Conservation (phyloP, 2,888 invertebrate species). For the Eristalis tenax region DNA sequence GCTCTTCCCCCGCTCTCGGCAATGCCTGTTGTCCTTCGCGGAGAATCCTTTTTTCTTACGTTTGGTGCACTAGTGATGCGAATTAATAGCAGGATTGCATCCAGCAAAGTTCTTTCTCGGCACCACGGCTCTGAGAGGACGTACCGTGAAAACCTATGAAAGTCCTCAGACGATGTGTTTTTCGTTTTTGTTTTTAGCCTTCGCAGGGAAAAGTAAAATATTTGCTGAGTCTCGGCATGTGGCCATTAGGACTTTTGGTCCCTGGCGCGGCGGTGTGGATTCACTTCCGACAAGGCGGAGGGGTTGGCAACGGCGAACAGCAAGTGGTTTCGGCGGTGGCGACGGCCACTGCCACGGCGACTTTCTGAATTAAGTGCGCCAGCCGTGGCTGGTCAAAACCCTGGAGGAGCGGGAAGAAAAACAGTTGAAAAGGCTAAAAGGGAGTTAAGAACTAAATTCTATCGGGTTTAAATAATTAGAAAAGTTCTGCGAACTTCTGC, state of each 20-base stretch:
- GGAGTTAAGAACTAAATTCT: constrained; percentile 70
- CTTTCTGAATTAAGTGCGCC: constrained; percentile 69
- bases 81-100: constrained; percentile 70
- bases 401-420: constrained; percentile 13
- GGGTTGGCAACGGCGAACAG: neutral
- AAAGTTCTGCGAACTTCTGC: constrained; percentile 69
- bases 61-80: constrained; percentile 54
- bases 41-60: constrained; percentile 12
- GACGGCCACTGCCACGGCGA: constrained; percentile 59
- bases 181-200: constrained; percentile 6
- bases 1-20: neutral
- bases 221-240: constrained; percentile 70
- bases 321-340: constrained; percentile 36
- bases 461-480: constrained; percentile 72
- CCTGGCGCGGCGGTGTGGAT: constrained; percentile 52
- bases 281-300: constrained; percentile 43
- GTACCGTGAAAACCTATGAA: constrained; percentile 65
- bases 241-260: constrained; percentile 70
- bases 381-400: constrained; percentile 23
- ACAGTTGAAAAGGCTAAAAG: constrained; percentile 66
- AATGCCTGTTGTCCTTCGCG: constrained; percentile 23
- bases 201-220: constrained; percentile 60
- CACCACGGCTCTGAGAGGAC: constrained; percentile 27
- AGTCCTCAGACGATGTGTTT: constrained; percentile 54
- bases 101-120: constrained; percentile 37